Base-by-base conservation (phyloP, 2,888 invertebrate genomes). In the Stenodera caucasica region DNA sequence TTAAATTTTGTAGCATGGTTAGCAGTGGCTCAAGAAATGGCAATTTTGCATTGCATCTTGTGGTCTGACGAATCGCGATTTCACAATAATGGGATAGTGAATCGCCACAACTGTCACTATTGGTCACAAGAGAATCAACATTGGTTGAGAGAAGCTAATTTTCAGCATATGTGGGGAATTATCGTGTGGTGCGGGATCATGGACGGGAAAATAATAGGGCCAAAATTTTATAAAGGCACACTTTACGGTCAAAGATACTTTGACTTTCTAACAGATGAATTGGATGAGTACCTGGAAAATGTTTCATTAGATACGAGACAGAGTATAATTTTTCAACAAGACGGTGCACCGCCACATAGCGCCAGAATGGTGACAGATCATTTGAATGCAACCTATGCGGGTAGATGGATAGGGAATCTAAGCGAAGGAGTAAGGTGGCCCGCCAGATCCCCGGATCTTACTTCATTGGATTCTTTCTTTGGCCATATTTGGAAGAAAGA, bases 111-210 rank as follows among this genome's bases (percentile, higher is more conserved):
- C 30, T 32, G 32, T 53, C 53, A 53, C 30, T 53, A 32, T 40
- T 53, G 33, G 53, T 53, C 53, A 53, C 53, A 53, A 53, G 14
- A 53, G 30, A 53, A 33, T 32, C 33, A 26, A 30, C 53, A 53
- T 18, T 53, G 7, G 53, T 14, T 14, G n/a, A 5, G 53, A 53
- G 30, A 53, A 53, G 30, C 53, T 53, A 53, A 32, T 30, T 32
- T 53, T 26, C 53, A 53, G 33, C 53, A 26, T n/a, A n/a, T 32
- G 35, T 53, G 33, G 14, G 29, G n/a, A 30, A 53, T 53, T 53
- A 53, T 30, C 53, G 29, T 53, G 23, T 53, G 33, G 32, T 37
- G 53, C 30, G 53, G 53, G 30, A 53, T 53, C n/a, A 32, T 53
- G 23, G 35, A 53, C 30, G 33, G 53, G 18, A 12, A 53, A 32